Percentiles rank a stretch among this genome's conserved stretches.
Evolutionary conservation across 2,113 vertebrate genomes (phyloP).

Genomic region (Lophura nycthemera): DNA sequence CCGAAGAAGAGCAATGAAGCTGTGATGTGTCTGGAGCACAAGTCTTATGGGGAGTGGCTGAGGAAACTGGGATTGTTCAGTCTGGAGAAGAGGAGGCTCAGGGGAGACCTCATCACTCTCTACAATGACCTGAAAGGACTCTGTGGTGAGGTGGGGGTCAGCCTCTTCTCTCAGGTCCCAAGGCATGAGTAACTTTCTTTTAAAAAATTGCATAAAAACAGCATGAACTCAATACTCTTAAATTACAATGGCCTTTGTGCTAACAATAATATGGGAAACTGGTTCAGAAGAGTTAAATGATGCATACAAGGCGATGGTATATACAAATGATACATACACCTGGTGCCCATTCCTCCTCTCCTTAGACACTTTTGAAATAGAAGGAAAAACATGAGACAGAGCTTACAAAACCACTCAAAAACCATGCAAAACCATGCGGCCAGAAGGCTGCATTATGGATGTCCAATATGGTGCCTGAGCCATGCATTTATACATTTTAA

Average conservation of each 20-base stretch:
- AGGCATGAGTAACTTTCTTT: not conserved
- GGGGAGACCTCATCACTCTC: no score
- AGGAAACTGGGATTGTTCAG: no score
- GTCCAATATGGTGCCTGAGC: not conserved
- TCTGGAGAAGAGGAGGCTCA: no score
- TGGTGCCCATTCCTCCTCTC: not conserved
- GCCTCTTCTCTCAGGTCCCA: not conserved
- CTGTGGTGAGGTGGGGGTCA: no score
- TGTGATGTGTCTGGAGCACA: no score
- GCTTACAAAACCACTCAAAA: not conserved
- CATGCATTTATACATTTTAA: not conserved
- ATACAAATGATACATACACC: not conserved
- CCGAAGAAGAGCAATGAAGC: no score
- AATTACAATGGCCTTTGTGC: not conserved
- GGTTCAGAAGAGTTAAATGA: not conserved
- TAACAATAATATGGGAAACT: not conserved
- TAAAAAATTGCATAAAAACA: not conserved
- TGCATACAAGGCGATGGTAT: accelerated
- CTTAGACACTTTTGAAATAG: not conserved
- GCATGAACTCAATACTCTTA: not conserved
- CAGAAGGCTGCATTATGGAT: not conserved
- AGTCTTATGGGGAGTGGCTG: no score
- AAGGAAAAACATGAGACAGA: not conserved
- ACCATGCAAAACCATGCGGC: not conserved
- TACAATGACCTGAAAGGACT: no score